A percentile compares a stretch with the other conserved stretches of the same genome.
phyloP scores from a whole-genome alignment of 2,797 vertebrate species.

The Macropus fuliginosus region DNA sequence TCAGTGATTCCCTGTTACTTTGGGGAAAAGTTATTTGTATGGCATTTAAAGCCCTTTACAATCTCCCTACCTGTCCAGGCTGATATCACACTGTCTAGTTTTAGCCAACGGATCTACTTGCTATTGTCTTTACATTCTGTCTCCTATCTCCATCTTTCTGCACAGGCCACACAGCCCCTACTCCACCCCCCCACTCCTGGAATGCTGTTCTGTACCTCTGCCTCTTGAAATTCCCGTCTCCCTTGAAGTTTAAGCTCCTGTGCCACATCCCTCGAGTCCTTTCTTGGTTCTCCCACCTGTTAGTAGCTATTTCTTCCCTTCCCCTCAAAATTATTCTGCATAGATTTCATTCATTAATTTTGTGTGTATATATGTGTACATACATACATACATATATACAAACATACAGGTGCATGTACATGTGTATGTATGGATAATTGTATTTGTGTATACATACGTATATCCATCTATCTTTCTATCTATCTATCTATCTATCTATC shows the following conservation, averaged over 20 bases:
- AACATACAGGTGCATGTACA: too few relatives aligned
- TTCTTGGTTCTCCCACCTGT: background rate
- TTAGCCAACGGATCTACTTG: background rate
- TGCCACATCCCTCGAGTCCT: background rate
- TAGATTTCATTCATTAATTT: too few relatives aligned
- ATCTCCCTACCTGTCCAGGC: background rate
- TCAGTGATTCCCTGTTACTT: background rate
- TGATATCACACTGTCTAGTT: background rate
- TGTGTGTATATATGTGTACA: too few relatives aligned
- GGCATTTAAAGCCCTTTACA: background rate
- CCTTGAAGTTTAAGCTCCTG: background rate
- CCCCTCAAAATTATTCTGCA: too few relatives aligned
- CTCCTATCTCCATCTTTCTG: background rate
- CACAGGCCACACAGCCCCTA: too few relatives aligned
- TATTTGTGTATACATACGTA: too few relatives aligned
- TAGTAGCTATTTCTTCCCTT: background rate
- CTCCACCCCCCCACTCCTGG: too few relatives aligned
- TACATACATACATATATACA: too few relatives aligned
- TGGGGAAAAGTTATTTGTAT: background rate
- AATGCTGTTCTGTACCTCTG: background rate
- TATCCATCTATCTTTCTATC: too few relatives aligned
- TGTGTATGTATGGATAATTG: too few relatives aligned
- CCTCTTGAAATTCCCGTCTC: background rate
- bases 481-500: too few relatives aligned
- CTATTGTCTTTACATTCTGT: background rate